phyloP scores from a whole-genome alignment of 2,113 vertebrate genomes.

The Pelecanoides urinatrix region DNA sequence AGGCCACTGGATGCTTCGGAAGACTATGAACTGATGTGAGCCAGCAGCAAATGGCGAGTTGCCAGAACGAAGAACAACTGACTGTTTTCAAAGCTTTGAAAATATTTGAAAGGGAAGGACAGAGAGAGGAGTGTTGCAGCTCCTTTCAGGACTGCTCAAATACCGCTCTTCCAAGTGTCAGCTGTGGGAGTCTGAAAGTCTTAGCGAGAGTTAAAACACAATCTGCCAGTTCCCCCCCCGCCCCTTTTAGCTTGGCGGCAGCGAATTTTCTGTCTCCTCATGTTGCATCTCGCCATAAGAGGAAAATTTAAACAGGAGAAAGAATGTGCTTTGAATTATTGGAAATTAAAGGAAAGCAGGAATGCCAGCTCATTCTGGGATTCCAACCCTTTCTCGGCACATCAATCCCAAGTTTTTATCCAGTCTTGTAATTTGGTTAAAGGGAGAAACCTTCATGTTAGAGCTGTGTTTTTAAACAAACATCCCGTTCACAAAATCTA shows the following conservation, averaged over 20 bases:
- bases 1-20: constrained; percentile 19
- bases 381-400: neutral
- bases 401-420: neutral
- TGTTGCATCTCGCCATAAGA: constrained; percentile 28
- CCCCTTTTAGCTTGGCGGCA: constrained; percentile 1
- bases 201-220: constrained; percentile 30
- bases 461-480: neutral
- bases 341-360: constrained; percentile 8
- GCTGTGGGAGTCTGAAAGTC: constrained; percentile 31
- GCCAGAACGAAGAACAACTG: constrained; percentile 34
- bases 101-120: constrained; percentile 54
- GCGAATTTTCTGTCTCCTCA: constrained; percentile 34
- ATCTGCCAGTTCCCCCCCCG: neutral
- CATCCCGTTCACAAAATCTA: neutral
- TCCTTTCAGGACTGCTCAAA: constrained; percentile 49
- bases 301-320: constrained; percentile 22
- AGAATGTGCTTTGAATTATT: constrained; percentile 43
- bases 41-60: neutral
- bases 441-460: neutral
- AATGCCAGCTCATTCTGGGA: neutral
- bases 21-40: constrained; percentile 41
- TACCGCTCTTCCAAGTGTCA: neutral
- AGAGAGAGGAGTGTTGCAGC: constrained; percentile 41
- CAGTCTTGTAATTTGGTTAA: neutral
- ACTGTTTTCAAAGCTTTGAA: constrained; percentile 68